Conservation (phyloP, 2,888 invertebrate species). For the Tetragnatha montana region DNA sequence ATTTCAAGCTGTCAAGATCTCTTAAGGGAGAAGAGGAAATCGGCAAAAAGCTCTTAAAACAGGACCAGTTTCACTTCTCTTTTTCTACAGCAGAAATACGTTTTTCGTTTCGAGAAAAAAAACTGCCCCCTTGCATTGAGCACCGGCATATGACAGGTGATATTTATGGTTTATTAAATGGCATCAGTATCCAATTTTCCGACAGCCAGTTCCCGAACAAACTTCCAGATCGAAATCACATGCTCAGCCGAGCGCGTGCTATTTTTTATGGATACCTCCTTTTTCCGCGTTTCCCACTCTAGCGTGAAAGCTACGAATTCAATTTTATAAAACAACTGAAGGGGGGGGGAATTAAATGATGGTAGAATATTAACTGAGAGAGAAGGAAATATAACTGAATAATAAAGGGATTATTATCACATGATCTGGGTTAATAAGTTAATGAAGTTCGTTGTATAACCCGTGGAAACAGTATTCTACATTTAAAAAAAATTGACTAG, state of each 20-base stretch:
- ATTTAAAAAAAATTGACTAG: too few species aligned
- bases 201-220: constrained; percentile 14
- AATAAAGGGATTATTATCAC: too few species aligned
- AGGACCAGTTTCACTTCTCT: not conserved
- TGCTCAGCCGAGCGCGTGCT: constrained; percentile 36
- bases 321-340: not conserved
- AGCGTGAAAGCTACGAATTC: not conserved
- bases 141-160: constrained; percentile 47
- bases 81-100: not conserved
- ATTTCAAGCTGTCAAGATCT: not conserved
- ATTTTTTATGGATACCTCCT: constrained; percentile 26
- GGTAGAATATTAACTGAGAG: too few species aligned
- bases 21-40: not conserved
- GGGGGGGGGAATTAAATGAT: too few species aligned
- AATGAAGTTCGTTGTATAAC: too few species aligned
- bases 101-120: constrained; percentile 4
- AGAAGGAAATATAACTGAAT: too few species aligned
- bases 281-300: not conserved
- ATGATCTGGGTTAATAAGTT: too few species aligned
- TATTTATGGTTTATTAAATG: constrained; percentile 52
- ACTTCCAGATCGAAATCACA: constrained; percentile 33
- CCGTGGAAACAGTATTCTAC: too few species aligned
- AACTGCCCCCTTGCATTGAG: not conserved
- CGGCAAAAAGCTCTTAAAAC: not conserved
- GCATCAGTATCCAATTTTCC: constrained; percentile 47